phyloP scores from a whole-genome alignment of 2,888 invertebrate genomes.

The Chrysopilus asiliformis region DNA sequence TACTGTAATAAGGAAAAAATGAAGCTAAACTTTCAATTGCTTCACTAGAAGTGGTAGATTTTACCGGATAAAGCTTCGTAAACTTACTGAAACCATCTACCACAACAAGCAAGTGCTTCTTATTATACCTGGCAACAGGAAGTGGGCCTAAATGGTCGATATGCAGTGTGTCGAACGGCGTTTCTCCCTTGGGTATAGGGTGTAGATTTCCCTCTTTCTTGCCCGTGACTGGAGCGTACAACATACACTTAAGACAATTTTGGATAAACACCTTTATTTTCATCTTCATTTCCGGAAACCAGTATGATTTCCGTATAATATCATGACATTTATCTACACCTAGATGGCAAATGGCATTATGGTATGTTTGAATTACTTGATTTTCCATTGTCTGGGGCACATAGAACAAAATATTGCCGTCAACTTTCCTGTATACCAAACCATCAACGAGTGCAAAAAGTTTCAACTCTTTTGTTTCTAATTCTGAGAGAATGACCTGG shows the following conservation, averaged over 20 bases:
- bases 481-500: slow-evolving; percentile 12
- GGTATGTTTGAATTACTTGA: slow-evolving; percentile 16
- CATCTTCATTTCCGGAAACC: not conserved
- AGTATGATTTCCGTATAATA: not conserved
- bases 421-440: slow-evolving; percentile 9
- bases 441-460: slow-evolving; percentile 10
- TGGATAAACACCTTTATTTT: not conserved
- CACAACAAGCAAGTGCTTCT: not conserved
- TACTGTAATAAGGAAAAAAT: too few species aligned
- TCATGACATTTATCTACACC: not conserved
- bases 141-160: not conserved
- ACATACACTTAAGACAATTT: not conserved
- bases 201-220: too few species aligned
- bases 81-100: not conserved
- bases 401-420: slow-evolving; percentile 8
- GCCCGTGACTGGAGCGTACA: too few species aligned
- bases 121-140: not conserved
- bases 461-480: slow-evolving; percentile 13
- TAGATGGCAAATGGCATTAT: slow-evolving; percentile 22
- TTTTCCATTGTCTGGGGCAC: slow-evolving; percentile 17
- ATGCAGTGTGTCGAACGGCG: not conserved
- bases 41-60: too few species aligned
- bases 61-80: too few species aligned
- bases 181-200: too few species aligned
- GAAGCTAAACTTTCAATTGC: too few species aligned